Evolutionary conservation across 2,888 invertebrate genomes (phyloP).

Genomic region (Sesamia inferens): DNA sequence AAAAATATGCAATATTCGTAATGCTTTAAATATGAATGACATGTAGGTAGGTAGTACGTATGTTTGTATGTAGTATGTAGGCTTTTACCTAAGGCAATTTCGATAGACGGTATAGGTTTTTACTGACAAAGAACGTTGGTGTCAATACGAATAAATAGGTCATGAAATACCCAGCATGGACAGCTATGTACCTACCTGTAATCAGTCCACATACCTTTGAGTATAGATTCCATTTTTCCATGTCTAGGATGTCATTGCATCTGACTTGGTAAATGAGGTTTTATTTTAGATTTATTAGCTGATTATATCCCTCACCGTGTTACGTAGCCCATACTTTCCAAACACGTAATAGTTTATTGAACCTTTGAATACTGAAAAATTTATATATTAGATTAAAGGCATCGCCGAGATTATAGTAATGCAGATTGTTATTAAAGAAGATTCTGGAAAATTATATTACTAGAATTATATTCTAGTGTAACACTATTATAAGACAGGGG

Average conservation of each 20-base stretch:
- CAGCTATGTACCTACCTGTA: not conserved
- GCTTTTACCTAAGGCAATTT: not conserved
- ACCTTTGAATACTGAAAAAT: constrained; percentile 19
- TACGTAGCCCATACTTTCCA: constrained; percentile 50
- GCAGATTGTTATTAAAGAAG: not conserved
- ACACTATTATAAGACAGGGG: not conserved
- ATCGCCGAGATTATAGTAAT: not conserved
- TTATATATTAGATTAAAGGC: constrained; percentile 1
- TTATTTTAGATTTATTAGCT: constrained; percentile 41
- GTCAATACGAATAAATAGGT: not conserved
- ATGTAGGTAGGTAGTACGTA: not conserved
- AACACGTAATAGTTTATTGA: constrained; percentile 58
- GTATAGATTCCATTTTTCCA: not conserved
- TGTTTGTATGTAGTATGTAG: no score
- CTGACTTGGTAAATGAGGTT: constrained; percentile 27
- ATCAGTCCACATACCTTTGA: not conserved
- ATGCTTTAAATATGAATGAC: not conserved
- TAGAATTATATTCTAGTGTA: not conserved
- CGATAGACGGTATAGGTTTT: not conserved
- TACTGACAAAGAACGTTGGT: not conserved
- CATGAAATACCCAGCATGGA: not conserved
- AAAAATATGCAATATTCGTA: not conserved
- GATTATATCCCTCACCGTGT: constrained; percentile 36
- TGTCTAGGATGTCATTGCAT: constrained; percentile 18
- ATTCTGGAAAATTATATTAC: constrained; percentile 1